Conservation (phyloP, 2,888 invertebrate species). For the Baccha elongata region DNA sequence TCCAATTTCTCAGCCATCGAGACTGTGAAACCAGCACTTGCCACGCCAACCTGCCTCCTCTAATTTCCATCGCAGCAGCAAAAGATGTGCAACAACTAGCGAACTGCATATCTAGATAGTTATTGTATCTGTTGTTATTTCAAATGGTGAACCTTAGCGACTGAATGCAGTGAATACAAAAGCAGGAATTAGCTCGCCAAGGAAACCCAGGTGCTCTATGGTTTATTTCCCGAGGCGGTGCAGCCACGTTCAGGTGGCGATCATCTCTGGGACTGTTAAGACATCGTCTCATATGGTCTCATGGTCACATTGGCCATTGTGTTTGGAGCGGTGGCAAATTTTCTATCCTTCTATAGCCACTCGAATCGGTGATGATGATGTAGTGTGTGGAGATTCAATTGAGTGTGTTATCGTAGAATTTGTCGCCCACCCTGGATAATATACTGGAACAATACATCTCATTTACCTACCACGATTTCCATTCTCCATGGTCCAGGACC, state of each 20-base stretch:
- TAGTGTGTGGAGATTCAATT: slow-evolving; percentile 68
- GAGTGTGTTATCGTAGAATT: slow-evolving; percentile 64
- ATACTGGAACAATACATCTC: slow-evolving; percentile 56
- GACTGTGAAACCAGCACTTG: slow-evolving; percentile 50
- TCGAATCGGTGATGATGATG: slow-evolving; percentile 48
- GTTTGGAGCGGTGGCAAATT: slow-evolving; percentile 4
- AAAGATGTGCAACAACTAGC: slow-evolving; percentile 45
- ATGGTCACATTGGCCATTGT: slow-evolving; percentile 36
- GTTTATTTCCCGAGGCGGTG: slow-evolving; percentile 21
- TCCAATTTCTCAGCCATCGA: slow-evolving; percentile 71
- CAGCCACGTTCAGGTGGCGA: slow-evolving; percentile 57
- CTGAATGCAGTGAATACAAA: slow-evolving; percentile 59
- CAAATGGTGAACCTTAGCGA: slow-evolving; percentile 53
- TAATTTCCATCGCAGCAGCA: slow-evolving; percentile 46
- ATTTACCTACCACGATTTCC: slow-evolving; percentile 50
- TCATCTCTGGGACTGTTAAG: slow-evolving; percentile 57
- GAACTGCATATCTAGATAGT: slow-evolving; percentile 59
- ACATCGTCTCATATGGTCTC: slow-evolving; percentile 46
- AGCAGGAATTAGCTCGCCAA: slow-evolving; percentile 64
- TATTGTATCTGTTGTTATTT: slow-evolving; percentile 62
- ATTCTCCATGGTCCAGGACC: not conserved
- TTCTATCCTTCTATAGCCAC: not conserved
- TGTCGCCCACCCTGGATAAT: slow-evolving; percentile 63
- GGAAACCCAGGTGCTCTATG: slow-evolving; percentile 65
- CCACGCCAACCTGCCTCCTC: slow-evolving; percentile 57